Evolutionary conservation across 2,888 invertebrate species (phyloP).

Genomic region (Eupithecia pulchellata): DNA sequence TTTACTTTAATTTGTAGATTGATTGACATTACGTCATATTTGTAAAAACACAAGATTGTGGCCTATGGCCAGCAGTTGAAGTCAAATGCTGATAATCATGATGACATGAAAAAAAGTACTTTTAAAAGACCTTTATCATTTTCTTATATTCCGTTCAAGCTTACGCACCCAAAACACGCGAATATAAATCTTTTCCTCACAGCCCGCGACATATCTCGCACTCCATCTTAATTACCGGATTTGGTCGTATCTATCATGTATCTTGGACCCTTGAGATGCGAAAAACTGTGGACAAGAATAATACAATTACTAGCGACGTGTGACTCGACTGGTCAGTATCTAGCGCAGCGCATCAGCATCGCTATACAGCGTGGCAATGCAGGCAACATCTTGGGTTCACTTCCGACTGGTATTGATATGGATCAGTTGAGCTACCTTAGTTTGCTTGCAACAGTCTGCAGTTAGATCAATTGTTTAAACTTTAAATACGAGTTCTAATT

Average conservation of each 20-base stretch:
- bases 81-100: not conserved
- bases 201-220: conserved; percentile 42
- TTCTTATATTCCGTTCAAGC: not conserved
- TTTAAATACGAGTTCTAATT: too few species aligned
- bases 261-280: conserved; percentile 15
- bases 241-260: conserved; percentile 38
- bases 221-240: conserved; percentile 50
- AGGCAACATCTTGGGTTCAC: too few species aligned
- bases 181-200: conserved; percentile 43
- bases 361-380: too few species aligned
- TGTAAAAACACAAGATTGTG: not conserved
- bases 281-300: conserved; percentile 29
- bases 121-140: not conserved
- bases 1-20: not conserved
- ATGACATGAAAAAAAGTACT: not conserved
- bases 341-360: too few species aligned
- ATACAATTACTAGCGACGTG: conserved; percentile 9
- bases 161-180: conserved; percentile 22
- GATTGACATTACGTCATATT: not conserved
- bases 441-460: too few species aligned
- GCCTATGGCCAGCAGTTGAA: not conserved
- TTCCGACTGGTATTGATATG: too few species aligned
- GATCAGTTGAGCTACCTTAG: too few species aligned
- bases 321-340: too few species aligned
- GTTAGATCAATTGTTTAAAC: too few species aligned